phyloP scores from a whole-genome alignment of 2,888 invertebrate species.

The Caenorhabditis drosophilae region DNA sequence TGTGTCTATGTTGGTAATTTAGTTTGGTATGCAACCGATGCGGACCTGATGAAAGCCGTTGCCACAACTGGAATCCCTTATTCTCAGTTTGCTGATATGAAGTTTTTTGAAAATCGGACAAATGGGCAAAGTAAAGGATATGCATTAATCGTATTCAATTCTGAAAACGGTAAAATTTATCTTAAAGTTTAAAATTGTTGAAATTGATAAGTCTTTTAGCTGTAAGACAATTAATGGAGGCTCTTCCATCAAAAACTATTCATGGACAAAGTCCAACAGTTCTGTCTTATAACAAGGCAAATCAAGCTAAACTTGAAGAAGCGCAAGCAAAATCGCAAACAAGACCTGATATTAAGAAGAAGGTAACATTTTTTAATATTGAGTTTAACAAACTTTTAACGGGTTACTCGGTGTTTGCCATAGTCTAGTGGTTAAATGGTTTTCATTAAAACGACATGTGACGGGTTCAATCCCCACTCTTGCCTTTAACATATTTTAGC shows the following conservation, averaged over 20 bases:
- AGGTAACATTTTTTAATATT: slow-evolving; percentile 15
- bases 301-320: slow-evolving; percentile 71
- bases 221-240: slow-evolving; percentile 80
- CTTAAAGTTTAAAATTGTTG: no score
- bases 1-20: slow-evolving; percentile 96
- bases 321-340: slow-evolving; percentile 47
- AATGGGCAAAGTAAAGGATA: slow-evolving; percentile 76
- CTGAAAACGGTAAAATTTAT: no score
- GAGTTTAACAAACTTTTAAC: not conserved
- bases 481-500: slow-evolving; percentile 35
- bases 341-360: slow-evolving; percentile 41
- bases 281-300: slow-evolving; percentile 91
- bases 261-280: slow-evolving; percentile 94
- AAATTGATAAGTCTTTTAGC: no score
- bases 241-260: slow-evolving; percentile 85
- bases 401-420: no score
- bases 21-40: slow-evolving; percentile 78
- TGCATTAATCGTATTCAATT: slow-evolving; percentile 91
- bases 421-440: no score
- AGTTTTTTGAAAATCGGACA: slow-evolving; percentile 98
- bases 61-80: slow-evolving; percentile 86
- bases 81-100: slow-evolving; percentile 92
- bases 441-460: no score
- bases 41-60: slow-evolving; percentile 81
- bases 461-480: slow-evolving; percentile 14